phyloP scores from a whole-genome alignment of 2,888 invertebrate genomes.

The Idaea aversata region DNA sequence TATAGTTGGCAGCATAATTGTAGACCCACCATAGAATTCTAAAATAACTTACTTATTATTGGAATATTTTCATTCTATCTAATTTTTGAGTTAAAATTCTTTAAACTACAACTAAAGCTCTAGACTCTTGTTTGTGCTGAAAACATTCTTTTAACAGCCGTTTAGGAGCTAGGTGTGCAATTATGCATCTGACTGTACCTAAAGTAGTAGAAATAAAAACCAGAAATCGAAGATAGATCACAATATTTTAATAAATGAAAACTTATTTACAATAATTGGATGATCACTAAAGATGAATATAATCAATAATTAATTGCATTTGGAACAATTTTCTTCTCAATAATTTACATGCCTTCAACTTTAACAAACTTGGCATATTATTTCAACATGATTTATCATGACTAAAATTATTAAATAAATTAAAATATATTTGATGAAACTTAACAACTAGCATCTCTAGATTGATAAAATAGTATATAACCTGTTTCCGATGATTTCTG shows the following conservation, averaged over 20 bases:
- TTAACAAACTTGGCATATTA: constrained; percentile 72
- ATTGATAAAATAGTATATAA: constrained; percentile 99
- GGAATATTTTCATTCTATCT: too few species aligned
- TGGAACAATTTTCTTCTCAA: constrained; percentile 53
- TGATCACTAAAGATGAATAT: constrained; percentile 48
- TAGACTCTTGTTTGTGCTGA: too few species aligned
- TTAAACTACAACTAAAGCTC: too few species aligned
- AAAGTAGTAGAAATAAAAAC: neutral
- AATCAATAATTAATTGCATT: constrained; percentile 38
- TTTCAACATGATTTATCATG: constrained; percentile 64
- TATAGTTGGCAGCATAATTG: too few species aligned
- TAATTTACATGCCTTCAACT: constrained; percentile 73
- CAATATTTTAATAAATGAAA: constrained; percentile 64
- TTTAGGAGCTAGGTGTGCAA: too few species aligned
- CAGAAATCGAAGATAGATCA: constrained; percentile 45
- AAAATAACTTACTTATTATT: too few species aligned
- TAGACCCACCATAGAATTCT: too few species aligned
- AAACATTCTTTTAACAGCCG: too few species aligned
- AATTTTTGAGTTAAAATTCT: too few species aligned
- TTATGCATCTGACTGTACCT: too few species aligned
- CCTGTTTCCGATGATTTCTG: constrained; percentile 99
- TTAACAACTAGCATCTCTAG: constrained; percentile 87
- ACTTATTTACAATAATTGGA: constrained; percentile 70
- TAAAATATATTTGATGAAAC: constrained; percentile 63
- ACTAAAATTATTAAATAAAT: constrained; percentile 69